Base-by-base conservation (phyloP, 2,113 vertebrate genomes). In the Chaetura pelagica region DNA sequence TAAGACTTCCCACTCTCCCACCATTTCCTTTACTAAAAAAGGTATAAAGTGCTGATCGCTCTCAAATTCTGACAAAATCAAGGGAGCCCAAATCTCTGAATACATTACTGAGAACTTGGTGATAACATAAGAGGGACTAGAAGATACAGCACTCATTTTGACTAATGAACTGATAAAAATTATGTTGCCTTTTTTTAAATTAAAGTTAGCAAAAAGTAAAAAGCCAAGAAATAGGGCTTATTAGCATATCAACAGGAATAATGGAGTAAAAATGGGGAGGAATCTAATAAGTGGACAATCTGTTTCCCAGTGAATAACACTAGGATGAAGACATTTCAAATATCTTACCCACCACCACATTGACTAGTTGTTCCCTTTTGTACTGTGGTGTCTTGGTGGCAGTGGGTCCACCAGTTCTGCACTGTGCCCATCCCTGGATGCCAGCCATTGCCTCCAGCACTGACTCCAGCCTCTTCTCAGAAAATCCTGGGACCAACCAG, bases 331-430 rank as follows among this genome's bases (percentile, higher is more conserved):
- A 87, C 76, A 51, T 91, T 79, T 72, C 54, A 79, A 27, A 19
- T 10, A n/a, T 32, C 40, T 42, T 23, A 24, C 6, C 6, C 22
- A 63, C 2, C 24, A 74, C 10, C 26, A 2, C 12, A 8, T 30
- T 34, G 26, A 7, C 44, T 44, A 32, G 38, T 2, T 40, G 20
- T 32, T 57, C 4, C 2, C 14, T 0, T 0, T 23, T 46, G 13
- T 12, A 23, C 23, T 16, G 15, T 2, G 0, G 7, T 7, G 18
- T 49, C 14, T 42, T 2, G 3, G 69, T 20, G 34, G 20, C 29
- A 48, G 44, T 6, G 9, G 26, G 16, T 35, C 38, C 23, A 1
- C 29, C 0, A 0, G 17, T 67, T 29, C 51, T 6, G 8, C 9
- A 8, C 32, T 52, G 20, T 1, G 0, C 35, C 44, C 40, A 20